These are phyloP conservation scores for Agonopterix subpropinquella DNA, from an alignment of 2,888 invertebrate genomes.

Conservation along the genomic window DNA sequence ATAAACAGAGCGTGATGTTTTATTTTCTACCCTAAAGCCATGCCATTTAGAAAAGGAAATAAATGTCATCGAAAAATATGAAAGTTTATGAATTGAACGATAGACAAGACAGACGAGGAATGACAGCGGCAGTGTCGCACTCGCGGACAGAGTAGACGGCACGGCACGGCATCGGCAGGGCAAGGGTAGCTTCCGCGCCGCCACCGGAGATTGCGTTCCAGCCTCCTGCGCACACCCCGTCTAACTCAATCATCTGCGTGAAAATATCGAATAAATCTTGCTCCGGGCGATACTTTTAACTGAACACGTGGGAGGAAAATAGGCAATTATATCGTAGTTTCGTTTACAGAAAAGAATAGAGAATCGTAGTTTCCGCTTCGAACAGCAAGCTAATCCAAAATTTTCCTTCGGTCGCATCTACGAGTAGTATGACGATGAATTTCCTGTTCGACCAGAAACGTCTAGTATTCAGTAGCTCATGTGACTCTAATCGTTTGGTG, in stretches of 20 bases:
- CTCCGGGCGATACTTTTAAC: constrained; percentile 48
- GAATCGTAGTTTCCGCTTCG: not conserved
- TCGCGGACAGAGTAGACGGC: too few relatives aligned
- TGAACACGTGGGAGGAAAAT: constrained; percentile 35
- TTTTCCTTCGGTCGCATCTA: constrained; percentile 9
- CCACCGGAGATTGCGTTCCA: constrained; percentile 68
- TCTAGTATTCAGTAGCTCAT: constrained; percentile 27
- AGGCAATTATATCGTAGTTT: constrained; percentile 31
- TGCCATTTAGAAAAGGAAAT: too few relatives aligned
- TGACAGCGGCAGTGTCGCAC: too few relatives aligned
- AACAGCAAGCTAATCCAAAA: not conserved
- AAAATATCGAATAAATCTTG: constrained; percentile 65
- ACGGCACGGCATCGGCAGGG: constrained; percentile 3
- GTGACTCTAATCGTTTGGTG: constrained; percentile 29
- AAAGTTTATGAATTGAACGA: too few relatives aligned
- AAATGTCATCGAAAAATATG: too few relatives aligned
- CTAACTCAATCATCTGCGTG: constrained; percentile 68
- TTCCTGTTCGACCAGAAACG: constrained; percentile 43
- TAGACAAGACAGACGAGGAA: too few relatives aligned
- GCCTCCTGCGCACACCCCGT: constrained; percentile 55
- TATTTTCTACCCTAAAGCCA: too few relatives aligned
- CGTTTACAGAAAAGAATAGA: constrained; percentile 12
- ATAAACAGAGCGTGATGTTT: too few relatives aligned
- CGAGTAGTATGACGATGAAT: constrained; percentile 33
- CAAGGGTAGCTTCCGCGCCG: constrained; percentile 36